Conservation (phyloP, 2,113 vertebrate genomes). For the Osmerus mordax region DNA sequence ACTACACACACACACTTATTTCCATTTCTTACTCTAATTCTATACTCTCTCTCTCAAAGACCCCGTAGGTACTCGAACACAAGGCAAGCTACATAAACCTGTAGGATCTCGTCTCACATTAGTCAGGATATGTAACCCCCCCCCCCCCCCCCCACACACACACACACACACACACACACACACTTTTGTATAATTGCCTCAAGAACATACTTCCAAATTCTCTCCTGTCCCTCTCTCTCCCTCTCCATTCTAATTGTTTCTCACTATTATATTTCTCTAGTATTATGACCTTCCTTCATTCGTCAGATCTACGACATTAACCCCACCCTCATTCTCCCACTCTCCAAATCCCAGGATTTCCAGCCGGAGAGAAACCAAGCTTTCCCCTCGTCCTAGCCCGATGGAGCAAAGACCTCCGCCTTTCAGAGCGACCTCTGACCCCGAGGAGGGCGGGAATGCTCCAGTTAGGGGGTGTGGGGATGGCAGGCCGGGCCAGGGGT, state of each 20-base stretch:
- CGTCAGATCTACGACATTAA: not conserved
- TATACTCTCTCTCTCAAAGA: no score
- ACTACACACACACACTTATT: no score
- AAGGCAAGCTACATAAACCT: no score
- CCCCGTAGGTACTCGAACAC: no score
- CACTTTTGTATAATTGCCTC: no score
- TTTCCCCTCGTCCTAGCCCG: not conserved
- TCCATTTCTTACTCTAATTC: no score
- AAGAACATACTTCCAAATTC: no score
- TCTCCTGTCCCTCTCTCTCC: no score
- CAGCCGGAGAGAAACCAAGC: not conserved
- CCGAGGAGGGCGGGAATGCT: slow-evolving; percentile 32
- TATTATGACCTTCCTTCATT: not conserved
- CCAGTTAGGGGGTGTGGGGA: slow-evolving; percentile 32
- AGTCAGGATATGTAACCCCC: no score
- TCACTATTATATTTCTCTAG: slow-evolving; percentile 16
- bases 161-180: no score
- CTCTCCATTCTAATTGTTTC: slow-evolving; percentile 13
- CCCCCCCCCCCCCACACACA: no score
- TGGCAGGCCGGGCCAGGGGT: slow-evolving; percentile 24
- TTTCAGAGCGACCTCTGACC: slow-evolving; percentile 49
- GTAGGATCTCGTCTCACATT: no score
- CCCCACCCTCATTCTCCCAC: not conserved
- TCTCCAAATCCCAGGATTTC: slow-evolving; percentile 15
- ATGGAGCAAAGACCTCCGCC: slow-evolving; percentile 30